Base-by-base conservation (phyloP, 2,113 vertebrate genomes). In the Nasalis larvatus region DNA sequence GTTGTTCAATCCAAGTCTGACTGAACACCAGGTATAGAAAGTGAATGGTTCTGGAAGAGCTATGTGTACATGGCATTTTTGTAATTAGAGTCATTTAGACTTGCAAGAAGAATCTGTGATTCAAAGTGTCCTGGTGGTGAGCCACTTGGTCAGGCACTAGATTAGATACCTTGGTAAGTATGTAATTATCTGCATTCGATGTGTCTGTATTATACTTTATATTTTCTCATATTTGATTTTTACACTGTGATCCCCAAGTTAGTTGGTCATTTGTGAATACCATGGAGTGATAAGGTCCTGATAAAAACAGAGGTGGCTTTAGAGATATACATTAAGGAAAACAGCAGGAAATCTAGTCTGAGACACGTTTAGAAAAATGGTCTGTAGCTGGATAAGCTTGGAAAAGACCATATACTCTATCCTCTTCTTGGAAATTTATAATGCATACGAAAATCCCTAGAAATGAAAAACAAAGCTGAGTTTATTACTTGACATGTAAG, bases 11-110 rank as follows among this genome's bases (percentile, higher is more conserved):
- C 49, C 11, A 76, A 47, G 52, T 21, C 78, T 58, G 73, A 37
- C 58, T 84, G 37, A 89, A 93, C 35, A 40, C 45, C 8, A 40
- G 37, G 37, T 25, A 35, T 32, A 77, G 47, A 69, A 68, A 37
- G 32, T 68, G 13, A 35, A 49, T 37, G 35, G 58, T 32, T 89
- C 78, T 93, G 77, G 35, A 76, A 93, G 80, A 84, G 20, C 40
- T 83, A 12, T 93, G 37, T 80, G 27, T 80, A 58, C 63, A 16
- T 27, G 49, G 20, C 6, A 89, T 49, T 83, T 88, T 96, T 68
- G 52, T 78, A 92, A 71, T 23, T 92, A n/a, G n/a, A 94, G 35
- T 88, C 17, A 71, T 74, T 93, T 90, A 90, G 86, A 63, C 32
- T 69, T 86, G 45, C 42, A 71, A 37, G 42, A 30, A 78, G 14